phyloP scores from a whole-genome alignment of 2,113 vertebrate genomes.

The Peromyscus polionotus region DNA sequence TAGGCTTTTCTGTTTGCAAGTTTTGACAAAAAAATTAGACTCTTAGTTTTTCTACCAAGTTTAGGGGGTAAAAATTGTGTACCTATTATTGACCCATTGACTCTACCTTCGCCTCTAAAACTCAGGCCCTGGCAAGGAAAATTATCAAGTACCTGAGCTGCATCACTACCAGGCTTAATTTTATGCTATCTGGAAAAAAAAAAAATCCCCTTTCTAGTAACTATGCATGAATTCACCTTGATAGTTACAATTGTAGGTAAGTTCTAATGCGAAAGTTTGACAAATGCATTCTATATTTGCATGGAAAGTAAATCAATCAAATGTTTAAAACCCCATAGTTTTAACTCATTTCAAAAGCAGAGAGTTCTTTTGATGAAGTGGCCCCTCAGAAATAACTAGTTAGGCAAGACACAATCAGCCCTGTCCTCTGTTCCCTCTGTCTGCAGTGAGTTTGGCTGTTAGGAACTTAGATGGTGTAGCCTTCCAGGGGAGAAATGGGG shows the following conservation, averaged over 20 bases:
- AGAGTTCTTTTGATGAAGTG: background rate
- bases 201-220: background rate
- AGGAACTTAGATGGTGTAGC: background rate
- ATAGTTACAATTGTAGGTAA: constrained; percentile 15
- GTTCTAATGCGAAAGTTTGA: background rate
- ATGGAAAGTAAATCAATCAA: constrained; percentile 5
- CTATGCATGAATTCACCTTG: background rate
- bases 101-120: background rate
- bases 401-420: background rate
- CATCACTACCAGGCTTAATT: background rate
- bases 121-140: background rate
- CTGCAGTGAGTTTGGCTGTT: background rate
- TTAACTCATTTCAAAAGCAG: constrained; percentile 35
- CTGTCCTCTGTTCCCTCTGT: background rate
- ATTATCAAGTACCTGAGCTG: background rate
- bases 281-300: background rate
- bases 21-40: background rate
- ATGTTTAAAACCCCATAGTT: constrained; percentile 8
- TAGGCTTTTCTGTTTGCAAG: constrained; percentile 59
- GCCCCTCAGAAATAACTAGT: background rate
- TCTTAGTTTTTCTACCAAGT: background rate
- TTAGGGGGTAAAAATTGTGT: background rate
- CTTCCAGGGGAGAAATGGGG: background rate
- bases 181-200: background rate
- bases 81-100: constrained; percentile 24